A percentile compares a stretch with the other conserved stretches of the same genome.
Conservation (phyloP, 2,113 vertebrate genomes). For the Cheilinus undulatus region DNA sequence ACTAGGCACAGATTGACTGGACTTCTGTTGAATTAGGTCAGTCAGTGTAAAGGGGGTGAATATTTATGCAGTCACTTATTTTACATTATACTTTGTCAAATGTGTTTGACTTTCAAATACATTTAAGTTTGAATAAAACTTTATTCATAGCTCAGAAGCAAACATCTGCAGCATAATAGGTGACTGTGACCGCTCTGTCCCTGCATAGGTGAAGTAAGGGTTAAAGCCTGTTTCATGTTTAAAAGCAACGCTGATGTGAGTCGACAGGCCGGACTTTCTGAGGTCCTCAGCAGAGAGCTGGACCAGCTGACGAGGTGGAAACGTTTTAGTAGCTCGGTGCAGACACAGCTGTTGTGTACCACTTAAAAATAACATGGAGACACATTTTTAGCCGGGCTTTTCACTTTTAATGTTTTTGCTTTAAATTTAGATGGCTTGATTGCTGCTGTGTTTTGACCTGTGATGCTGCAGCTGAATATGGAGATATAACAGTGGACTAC, state of each 20-base stretch:
- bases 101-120: background rate
- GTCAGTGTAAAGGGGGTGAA: no score
- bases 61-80: no score
- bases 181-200: background rate
- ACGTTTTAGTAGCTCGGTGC: constrained; percentile 47
- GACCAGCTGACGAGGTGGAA: constrained; percentile 55
- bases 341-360: constrained; percentile 47
- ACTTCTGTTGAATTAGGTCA: no score
- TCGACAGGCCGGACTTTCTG: constrained; percentile 51
- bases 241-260: constrained; percentile 49
- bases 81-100: no score
- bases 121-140: background rate
- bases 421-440: constrained; percentile 1
- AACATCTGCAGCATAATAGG: background rate
- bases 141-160: background rate
- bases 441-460: background rate
- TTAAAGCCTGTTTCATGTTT: constrained; percentile 24
- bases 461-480: background rate
- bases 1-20: no score
- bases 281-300: constrained; percentile 38
- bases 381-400: constrained; percentile 5
- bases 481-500: no score
- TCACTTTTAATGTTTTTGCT: constrained; percentile 13
- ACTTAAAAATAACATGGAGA: constrained; percentile 28
- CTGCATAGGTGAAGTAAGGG: background rate